A percentile compares a stretch with the other conserved stretches of the same genome.
Conservation (phyloP, 2,113 vertebrate genomes). For the Gorsachius goisagi region DNA sequence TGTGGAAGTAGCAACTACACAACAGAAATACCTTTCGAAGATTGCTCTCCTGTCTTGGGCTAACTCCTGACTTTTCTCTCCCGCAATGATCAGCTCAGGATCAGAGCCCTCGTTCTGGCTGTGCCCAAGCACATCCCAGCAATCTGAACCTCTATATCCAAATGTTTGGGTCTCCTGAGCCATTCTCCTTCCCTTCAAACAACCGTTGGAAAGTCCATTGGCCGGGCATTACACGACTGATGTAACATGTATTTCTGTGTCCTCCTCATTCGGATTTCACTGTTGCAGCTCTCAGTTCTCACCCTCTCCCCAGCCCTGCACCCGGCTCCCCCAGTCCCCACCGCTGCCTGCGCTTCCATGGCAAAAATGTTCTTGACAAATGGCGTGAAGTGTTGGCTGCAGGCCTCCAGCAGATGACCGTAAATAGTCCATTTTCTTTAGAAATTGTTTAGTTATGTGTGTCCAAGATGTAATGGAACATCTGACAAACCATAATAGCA, state of each 20-base stretch:
- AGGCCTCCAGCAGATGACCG: not conserved
- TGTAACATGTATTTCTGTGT: not conserved
- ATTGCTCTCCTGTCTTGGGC: not conserved
- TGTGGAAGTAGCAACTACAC: not conserved
- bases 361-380: not conserved
- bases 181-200: not conserved
- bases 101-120: rapidly evolving
- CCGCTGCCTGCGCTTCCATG: rapidly evolving
- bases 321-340: not conserved
- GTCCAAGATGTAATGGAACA: not conserved
- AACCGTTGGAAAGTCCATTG: not conserved
- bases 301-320: not conserved
- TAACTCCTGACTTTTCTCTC: not conserved
- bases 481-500: not conserved
- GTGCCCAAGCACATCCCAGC: not conserved
- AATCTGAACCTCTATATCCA: not conserved
- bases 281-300: not conserved
- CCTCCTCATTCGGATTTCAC: not conserved
- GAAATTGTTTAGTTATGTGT: not conserved
- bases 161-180: not conserved
- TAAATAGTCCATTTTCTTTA: not conserved
- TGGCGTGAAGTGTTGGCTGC: not conserved
- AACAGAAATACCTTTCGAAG: not conserved
- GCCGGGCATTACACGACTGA: not conserved
- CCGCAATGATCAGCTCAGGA: not conserved